Conservation (phyloP, 2,797 vertebrate species). For the Mus spretus region DNA sequence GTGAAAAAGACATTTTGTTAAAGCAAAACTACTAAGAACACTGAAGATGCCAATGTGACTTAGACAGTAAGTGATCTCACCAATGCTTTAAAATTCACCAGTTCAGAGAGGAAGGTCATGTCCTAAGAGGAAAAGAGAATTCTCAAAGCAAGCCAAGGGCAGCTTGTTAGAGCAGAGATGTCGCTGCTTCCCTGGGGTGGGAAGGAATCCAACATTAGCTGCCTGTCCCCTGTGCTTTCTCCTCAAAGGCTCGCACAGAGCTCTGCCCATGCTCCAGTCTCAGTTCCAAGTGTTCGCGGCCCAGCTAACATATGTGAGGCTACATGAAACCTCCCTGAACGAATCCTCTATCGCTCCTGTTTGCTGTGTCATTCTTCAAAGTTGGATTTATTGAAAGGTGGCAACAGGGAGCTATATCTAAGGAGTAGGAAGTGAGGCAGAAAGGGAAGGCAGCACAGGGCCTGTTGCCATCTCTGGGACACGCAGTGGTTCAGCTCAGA, state of each 20-base stretch:
- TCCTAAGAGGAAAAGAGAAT: not conserved
- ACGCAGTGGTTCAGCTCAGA: not conserved
- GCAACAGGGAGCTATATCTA: not conserved
- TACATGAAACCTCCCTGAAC: not conserved
- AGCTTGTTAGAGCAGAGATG: not conserved
- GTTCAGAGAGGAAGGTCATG: not conserved
- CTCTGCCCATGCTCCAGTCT: not conserved
- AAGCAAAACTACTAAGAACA: constrained; percentile 36
- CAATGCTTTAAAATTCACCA: not conserved
- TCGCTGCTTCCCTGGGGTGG: not conserved
- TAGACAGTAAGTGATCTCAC: constrained; percentile 19
- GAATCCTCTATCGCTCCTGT: not conserved
- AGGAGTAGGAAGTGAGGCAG: not conserved
- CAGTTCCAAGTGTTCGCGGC: not conserved
- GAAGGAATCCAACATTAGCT: not conserved
- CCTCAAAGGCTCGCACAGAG: not conserved
- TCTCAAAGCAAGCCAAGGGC: not conserved
- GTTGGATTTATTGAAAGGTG: not conserved
- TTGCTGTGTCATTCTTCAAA: not conserved
- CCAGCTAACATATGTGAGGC: not conserved
- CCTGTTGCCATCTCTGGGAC: not conserved
- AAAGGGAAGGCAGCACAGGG: not conserved
- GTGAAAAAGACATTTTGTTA: constrained; percentile 53
- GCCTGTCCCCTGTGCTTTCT: not conserved
- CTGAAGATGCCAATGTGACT: not conserved